Base-by-base conservation (phyloP, 2,113 vertebrate genomes). In the Callaeas wilsoni region DNA sequence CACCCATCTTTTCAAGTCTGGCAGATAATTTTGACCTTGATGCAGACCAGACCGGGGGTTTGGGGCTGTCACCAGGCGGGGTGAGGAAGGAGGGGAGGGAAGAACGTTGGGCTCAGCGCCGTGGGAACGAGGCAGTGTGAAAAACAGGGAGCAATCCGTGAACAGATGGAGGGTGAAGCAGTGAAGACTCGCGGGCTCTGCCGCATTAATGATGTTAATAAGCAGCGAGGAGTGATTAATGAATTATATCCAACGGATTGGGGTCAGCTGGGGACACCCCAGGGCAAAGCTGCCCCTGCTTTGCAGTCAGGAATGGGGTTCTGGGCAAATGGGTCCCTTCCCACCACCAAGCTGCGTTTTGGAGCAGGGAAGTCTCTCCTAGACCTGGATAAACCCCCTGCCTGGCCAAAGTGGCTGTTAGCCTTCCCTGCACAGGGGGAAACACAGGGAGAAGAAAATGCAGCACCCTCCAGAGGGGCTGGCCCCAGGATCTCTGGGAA, bases 21-120 rank as follows among this genome's bases (percentile, higher is more conserved):
- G 32, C 87, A 79, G 79, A 32, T 20, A 10, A 44, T 52, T 87
- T 32, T 81, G 86, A 93, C 86, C 91, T 91, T 91, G 86, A 20
- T 75, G 57, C 1, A 8, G 60, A 41, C 32, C 77, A 59, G 29
- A 2, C 32, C 35, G 84, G 30, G 41, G 44, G 55, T n/a, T 50
- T 60, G 25, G 39, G 25, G 47, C 76, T 94, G 83, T 84, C 86
- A 91, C 20, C 87, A 82, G 89, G 9, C 52, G 67, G 71, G 55
- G 41, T 39, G 80, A 90, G 84, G 77, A 97, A 68, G 57, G 56
- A 93, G 46, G 56, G 5, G 52, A 78, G 53, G 74, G 56, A 71
- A 68, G 62, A 75, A 3, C 56, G 1, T 33, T 63, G 2, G 5
- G 41, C 13, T 80, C 74, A 64, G 85, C 3, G 1, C 2, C 0